Base-by-base conservation (phyloP, 2,113 vertebrate species). In the Cacatua alba region DNA sequence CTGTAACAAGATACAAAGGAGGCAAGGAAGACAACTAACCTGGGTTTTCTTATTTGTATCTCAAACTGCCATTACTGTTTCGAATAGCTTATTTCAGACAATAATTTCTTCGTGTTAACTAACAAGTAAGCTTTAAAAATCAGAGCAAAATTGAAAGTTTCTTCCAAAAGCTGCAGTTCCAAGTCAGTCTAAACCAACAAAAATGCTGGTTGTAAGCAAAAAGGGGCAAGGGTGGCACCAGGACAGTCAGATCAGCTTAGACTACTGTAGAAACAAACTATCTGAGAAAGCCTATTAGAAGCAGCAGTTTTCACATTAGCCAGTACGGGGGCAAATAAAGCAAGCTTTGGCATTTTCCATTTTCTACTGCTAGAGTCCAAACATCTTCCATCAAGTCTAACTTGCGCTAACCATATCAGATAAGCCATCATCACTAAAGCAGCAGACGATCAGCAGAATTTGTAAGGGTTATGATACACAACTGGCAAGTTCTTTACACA, bases 401-500 rank as follows among this genome's bases (percentile, higher is more conserved):
- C 3, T 29, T 65, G 25, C 33, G 60, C 4, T 39, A 69, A 5
- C 2, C 3, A 6, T 0, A 43, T 5, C 26, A 59, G 37, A 1
- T 3, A 26, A 60, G 17, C 33, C n/a, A 24, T 11, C 23, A 26
- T 13, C 23, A 23, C 19, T 35, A n/a, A 33, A 37, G 49, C 51
- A 43, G 46, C 17, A n/a, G 19, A 37, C 35, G 4, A 51, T 1
- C 46, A 63, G 51, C 7, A 6, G 49, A 20, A 39, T 10, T 53
- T 16, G 0, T 4, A 49, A 6, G 33, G 63, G 24, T 8, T 21
- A 15, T 2, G 9, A 28, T 13, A 4, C 10, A 2, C 1, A 49
- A 16, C 21, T 13, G 17, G 28, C 1, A 1, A 79, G 51, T 9
- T 76, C 20, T 33, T 23, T 18, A 6, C 7, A 17, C 23, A 80